Base-by-base conservation (phyloP, 2,888 invertebrate species). In the Campopleginae sp. region DNA sequence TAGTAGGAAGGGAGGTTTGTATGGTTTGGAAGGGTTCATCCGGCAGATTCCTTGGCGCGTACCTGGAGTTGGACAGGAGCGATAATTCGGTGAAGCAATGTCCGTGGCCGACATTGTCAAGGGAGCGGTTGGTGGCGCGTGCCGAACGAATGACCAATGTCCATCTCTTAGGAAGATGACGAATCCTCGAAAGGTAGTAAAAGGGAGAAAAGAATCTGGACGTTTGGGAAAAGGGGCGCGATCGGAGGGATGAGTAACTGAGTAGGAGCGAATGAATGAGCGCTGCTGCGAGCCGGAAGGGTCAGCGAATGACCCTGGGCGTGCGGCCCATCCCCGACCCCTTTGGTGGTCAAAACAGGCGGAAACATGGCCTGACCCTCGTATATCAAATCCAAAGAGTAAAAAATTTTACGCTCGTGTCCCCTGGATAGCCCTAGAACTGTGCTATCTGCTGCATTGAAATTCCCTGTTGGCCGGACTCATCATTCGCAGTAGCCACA, bases 291-390 rank as follows among this genome's bases (percentile, higher is more conserved):
- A 70, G 19, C 72, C 76, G 82, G 80, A 89, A 81, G 90, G 92
- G 90, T 93, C 91, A 92, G 90, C 90, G 89, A 80, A 84, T 84
- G 87, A 93, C 93, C 93, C 89, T 91, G 91, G 92, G 93, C 93
- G 93, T 92, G 93, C 92, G 90, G 92, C 91, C 83, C 91, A 87
- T 89, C 91, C 92, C 90, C 88, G 90, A 92, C 92, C 93, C 91
- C 93, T 92, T 92, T 91, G 91, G 93, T 91, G 93, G 93, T 93
- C 93, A 93, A 93, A 93, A 93, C 93, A 93, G 93, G 93, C 93
- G 93, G 93, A 92, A 93, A 93, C 93, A 93, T 92, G 92, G 91
- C 92, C 93, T 92, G 93, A 92, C 92, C 92, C 93, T 92, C 92
- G 90, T 93, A 92, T 86, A 93, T 93, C 93, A 93, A 89, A 89